Conservation (phyloP, 2,888 invertebrate species). For the Doris montereyensis region DNA sequence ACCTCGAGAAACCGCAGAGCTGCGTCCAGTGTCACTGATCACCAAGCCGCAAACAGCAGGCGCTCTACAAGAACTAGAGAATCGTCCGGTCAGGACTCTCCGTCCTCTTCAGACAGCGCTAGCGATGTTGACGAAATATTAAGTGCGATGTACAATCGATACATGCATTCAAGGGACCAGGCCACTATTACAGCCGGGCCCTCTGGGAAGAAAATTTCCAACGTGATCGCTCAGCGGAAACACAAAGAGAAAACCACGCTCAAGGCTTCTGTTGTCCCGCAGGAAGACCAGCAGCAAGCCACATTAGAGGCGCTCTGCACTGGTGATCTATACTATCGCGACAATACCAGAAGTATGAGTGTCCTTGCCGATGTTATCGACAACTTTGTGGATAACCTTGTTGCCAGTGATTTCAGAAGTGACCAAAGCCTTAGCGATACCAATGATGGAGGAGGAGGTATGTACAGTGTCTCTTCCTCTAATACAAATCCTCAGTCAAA, state of each 20-base stretch:
- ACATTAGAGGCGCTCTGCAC: conserved; percentile 11
- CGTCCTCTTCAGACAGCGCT: conserved; percentile 37
- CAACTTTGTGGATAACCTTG: conserved; percentile 38
- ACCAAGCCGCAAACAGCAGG: neutral
- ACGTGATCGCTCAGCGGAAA: conserved; percentile 33
- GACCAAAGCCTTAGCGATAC: conserved; percentile 28
- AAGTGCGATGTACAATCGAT: conserved; percentile 40
- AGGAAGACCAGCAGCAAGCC: conserved; percentile 49
- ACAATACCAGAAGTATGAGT: conserved; percentile 28
- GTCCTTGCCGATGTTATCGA: conserved; percentile 36
- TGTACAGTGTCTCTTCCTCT: too few species aligned
- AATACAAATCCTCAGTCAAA: too few species aligned
- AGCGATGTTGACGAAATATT: conserved; percentile 38
- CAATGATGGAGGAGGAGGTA: conserved; percentile 36
- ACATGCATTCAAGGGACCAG: conserved; percentile 35
- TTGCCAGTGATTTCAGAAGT: conserved; percentile 14
- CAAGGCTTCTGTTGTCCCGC: conserved; percentile 39
- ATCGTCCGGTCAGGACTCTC: conserved; percentile 1
- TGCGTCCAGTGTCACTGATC: neutral
- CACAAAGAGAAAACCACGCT: conserved; percentile 31
- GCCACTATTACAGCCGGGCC: conserved; percentile 11
- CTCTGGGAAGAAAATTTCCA: conserved; percentile 39
- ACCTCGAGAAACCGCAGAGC: too few species aligned
- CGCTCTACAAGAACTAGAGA: neutral
- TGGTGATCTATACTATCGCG: conserved; percentile 1